Evolutionary conservation across 2,888 invertebrate species (phyloP).

Genomic region (Campoplex nolae): DNA sequence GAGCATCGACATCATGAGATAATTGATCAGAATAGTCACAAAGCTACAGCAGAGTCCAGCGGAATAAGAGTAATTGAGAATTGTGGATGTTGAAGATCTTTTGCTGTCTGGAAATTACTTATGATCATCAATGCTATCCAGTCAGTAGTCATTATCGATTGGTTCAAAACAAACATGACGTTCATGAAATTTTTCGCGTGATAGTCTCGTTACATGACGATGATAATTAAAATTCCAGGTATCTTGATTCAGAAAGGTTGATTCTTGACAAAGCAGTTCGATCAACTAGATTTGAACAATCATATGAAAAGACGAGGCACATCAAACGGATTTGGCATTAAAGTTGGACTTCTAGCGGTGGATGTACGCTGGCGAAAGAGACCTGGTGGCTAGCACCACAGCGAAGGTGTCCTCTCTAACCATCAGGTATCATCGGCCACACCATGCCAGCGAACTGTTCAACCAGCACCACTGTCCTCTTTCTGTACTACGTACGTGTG

Average conservation of each 20-base stretch:
- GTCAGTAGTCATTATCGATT: background rate
- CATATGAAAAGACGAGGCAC: background rate
- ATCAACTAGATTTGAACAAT: background rate
- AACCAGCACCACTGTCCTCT: constrained; percentile 38
- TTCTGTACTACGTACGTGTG: constrained; percentile 76
- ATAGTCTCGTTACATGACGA: background rate
- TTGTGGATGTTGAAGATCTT: background rate
- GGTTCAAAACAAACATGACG: background rate
- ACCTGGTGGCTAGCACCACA: constrained; percentile 78
- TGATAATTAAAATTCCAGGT: background rate
- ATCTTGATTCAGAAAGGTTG: background rate
- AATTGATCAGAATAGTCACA: background rate
- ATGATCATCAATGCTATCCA: no score
- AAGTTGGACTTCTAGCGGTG: constrained; percentile 79
- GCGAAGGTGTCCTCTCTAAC: constrained; percentile 82
- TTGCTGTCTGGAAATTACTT: background rate
- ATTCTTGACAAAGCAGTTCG: background rate
- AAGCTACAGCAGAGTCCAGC: background rate
- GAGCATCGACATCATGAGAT: background rate
- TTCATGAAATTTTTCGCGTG: background rate
- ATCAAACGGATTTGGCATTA: background rate
- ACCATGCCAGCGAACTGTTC: constrained; percentile 57
- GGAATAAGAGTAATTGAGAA: background rate
- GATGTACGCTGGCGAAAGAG: constrained; percentile 78
- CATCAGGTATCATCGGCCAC: constrained; percentile 73